Conservation (phyloP, 2,797 vertebrate species). For the Characodon lateralis region DNA sequence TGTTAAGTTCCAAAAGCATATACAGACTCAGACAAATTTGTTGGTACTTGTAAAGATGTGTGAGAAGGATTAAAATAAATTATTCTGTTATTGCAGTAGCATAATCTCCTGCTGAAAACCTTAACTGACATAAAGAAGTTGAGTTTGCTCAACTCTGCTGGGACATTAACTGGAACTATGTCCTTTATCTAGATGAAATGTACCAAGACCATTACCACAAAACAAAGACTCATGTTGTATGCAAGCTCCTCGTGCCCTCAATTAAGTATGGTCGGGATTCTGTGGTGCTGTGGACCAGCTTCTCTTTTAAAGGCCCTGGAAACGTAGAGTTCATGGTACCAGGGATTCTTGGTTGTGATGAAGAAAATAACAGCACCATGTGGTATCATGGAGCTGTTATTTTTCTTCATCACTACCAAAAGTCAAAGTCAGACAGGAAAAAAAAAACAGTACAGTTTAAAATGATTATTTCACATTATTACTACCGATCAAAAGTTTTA, state of each 20-base stretch:
- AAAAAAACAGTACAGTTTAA: not conserved
- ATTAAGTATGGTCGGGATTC: no score
- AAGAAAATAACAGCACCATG: not conserved
- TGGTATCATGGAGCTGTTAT: no score
- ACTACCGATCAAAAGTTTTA: no score
- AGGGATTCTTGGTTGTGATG: not conserved
- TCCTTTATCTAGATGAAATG: not conserved
- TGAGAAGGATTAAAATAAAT: not conserved
- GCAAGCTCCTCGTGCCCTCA: no score
- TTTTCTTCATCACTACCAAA: no score
- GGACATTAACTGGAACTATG: not conserved
- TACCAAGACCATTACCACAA: not conserved
- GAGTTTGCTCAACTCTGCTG: not conserved
- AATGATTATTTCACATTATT: not conserved
- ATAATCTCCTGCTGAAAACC: not conserved
- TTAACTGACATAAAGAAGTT: not conserved
- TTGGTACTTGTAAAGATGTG: not conserved
- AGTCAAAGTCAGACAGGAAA: not conserved
- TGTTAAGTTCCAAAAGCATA: not conserved
- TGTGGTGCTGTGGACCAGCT: no score
- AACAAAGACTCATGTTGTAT: not conserved
- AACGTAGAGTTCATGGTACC: no score
- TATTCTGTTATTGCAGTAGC: not conserved
- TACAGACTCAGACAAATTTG: not conserved
- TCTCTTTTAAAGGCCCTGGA: no score